Base-by-base conservation (phyloP, 2,888 invertebrate genomes). In the Clostera curtula region DNA sequence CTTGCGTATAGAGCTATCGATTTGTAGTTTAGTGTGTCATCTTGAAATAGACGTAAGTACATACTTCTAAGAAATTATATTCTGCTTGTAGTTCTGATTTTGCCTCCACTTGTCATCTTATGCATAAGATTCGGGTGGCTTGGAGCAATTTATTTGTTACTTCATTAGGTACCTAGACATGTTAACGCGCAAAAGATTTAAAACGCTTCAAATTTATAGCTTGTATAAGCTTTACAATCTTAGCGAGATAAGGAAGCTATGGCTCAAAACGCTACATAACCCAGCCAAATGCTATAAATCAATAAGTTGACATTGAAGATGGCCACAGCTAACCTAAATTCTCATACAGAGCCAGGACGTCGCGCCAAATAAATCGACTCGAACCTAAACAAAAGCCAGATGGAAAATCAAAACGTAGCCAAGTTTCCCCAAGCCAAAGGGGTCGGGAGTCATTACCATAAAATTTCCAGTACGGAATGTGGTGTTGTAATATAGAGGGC, bases 341-440 rank as follows among this genome's bases (percentile, higher is more conserved):
- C n/a, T n/a, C n/a, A n/a, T n/a, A n/a, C n/a, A n/a, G n/a, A n/a
- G n/a, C n/a, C n/a, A n/a, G n/a, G n/a, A n/a, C n/a, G n/a, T n/a
- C n/a, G 21, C 23, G 15, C 10, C 23, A 9, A 15, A 15, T 23
- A 15, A n/a, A 15, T 9, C 30, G 29, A 31, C 30, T 41, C 34
- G 22, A 36, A 28, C 31, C 29, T 30, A 49, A 46, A 48, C 39
- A 42, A 40, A 41, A 49, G 31, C 38, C 35, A 40, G 31, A 55
- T 48, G 43, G 38, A 48, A 45, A 50, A 48, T 51, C 43, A 56
- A 62, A 61, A 49, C 50, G 53, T 43, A 62, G 70, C 69, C 64
- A 70, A 75, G 66, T 72, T 73, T 66, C 58, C 57, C 58, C n/a
- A 51, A 58, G 73, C 71, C 74, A 77, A 77, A 69, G 71, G 64